Base-by-base conservation (phyloP, 2,113 vertebrate genomes). In the Hoplias malabaricus region DNA sequence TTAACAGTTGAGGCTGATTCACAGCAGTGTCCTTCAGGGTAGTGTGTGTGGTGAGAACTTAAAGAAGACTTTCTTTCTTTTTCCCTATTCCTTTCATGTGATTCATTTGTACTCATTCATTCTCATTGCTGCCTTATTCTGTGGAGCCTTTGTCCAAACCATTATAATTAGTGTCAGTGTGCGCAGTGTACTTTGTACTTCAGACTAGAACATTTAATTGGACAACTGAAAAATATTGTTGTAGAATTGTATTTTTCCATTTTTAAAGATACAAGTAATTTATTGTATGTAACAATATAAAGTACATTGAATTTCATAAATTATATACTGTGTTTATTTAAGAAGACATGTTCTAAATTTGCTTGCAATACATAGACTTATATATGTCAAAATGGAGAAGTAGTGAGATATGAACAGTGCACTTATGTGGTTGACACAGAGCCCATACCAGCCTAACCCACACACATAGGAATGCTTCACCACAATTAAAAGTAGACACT, bases 401-500 rank as follows among this genome's bases (percentile, higher is more conserved):
- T n/a, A 21, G 36, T 21, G 2, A 14, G 38, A 36, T 16, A 69
- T 48, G 27, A 59, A 69, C 19, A 42, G 36, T 16, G 19, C 16
- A 40, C 65, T 77, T 68, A 50, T 68, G n/a, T 56, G 40, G 10
- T 2, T n/a, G 14, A 9, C 14, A 14, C 14, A 43, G n/a, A n/a
- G 14, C 19, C 54, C 63, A 59, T 33, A 23, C 19, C 75, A 19
- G 21, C 5, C n/a, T 27, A 31, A 5, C 65, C 65, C 65, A 68
- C 74, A 43, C 33, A 31, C 48, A 21, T 21, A 59, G 38, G 65
- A 59, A 59, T 42, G 23, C 68, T 46, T 68, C 53, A 69, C 48
- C 48, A 56, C 46, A 34, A 53, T 21, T 53, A 53, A 53, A 69
- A 33, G 29, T 53, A 53, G 68, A 6, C 33, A 16, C 1, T 23